Percentiles rank a stretch among this genome's conserved stretches.
Conservation (phyloP, 2,113 vertebrate species). For the Burhinus oedicnemus region DNA sequence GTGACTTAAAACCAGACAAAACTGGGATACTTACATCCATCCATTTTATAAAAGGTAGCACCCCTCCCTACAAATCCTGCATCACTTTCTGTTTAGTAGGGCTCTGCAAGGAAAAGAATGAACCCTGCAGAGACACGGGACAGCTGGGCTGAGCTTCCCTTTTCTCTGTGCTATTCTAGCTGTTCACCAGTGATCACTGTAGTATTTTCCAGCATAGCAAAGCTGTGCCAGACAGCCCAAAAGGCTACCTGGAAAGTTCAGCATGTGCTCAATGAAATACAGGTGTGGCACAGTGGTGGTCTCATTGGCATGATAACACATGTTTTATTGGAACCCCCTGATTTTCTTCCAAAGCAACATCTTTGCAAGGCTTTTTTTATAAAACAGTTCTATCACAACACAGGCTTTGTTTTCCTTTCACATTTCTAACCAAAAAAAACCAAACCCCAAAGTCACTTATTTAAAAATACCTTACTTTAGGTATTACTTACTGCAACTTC, state of each 20-base stretch:
- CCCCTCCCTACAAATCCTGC: background rate
- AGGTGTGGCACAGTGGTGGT: background rate
- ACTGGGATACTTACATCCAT: background rate
- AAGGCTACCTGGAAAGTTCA: background rate
- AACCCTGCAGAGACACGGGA: background rate
- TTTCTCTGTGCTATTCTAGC: background rate
- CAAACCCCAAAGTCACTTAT: background rate
- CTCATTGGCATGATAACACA: background rate
- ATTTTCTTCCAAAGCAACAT: background rate
- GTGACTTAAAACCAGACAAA: background rate
- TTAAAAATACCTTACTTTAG: background rate
- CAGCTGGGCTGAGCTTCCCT: background rate
- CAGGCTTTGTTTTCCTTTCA: background rate
- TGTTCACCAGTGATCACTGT: fast-evolving
- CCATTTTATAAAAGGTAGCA: background rate
- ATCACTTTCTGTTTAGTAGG: background rate
- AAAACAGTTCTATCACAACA: background rate
- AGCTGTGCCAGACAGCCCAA: background rate
- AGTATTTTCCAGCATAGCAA: background rate
- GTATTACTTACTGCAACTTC: background rate
- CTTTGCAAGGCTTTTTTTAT: background rate
- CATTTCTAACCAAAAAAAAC: background rate
- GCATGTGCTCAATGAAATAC: background rate
- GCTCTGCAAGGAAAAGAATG: background rate
- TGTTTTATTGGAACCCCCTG: background rate